Conservation (phyloP, 1,140 invertebrate genomes). For the Hormaphis cornu region DNA sequence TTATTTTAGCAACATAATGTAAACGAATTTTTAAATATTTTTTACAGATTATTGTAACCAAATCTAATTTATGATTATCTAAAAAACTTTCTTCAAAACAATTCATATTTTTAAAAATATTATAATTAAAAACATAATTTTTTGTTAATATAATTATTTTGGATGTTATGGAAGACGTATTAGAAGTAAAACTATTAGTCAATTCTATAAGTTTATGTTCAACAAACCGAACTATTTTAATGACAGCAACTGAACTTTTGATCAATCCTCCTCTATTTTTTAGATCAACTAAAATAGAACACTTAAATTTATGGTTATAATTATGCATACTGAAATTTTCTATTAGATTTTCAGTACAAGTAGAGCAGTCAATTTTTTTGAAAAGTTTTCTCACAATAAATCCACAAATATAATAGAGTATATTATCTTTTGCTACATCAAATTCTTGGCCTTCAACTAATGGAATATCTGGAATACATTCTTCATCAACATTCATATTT, state of each 20-base stretch:
- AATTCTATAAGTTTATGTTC: background rate
- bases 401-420: background rate
- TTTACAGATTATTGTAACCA: too few species aligned
- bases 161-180: too few species aligned
- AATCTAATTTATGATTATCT: too few species aligned
- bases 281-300: background rate
- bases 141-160: too few species aligned
- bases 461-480: background rate
- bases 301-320: background rate
- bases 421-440: background rate
- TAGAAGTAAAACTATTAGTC: background rate
- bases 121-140: too few species aligned
- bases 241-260: background rate
- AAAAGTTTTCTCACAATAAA: background rate
- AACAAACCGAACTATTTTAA: background rate
- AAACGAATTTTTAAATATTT: too few species aligned
- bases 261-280: background rate
- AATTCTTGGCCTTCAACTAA: background rate
- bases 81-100: too few species aligned
- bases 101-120: too few species aligned
- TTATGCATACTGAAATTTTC: background rate
- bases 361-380: background rate
- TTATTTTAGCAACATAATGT: too few species aligned
- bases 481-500: background rate
- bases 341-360: background rate